A percentile compares a stretch with the other conserved stretches of the same genome.
These are phyloP conservation scores for Rotaria magnacalcarata DNA, from an alignment of 2,888 invertebrate genomes.

Conservation along the genomic window DNA sequence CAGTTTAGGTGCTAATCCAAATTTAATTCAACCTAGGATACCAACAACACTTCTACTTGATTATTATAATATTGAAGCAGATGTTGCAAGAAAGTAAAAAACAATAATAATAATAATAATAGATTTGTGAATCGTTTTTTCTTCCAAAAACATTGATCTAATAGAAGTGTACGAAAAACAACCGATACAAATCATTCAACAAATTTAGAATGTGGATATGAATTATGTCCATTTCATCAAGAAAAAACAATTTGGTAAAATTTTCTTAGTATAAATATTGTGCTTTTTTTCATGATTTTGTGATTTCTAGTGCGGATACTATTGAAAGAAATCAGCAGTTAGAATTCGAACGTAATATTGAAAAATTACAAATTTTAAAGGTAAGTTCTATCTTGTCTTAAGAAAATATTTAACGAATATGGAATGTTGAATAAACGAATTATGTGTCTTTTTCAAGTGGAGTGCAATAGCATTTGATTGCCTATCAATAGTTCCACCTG, in stretches of 20 bases:
- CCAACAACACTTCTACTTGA: constrained; percentile 96
- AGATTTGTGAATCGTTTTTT: not conserved
- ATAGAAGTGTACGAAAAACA: constrained; percentile 48
- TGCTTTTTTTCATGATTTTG: no score
- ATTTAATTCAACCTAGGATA: constrained; percentile 90
- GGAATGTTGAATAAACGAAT: no score
- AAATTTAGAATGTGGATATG: constrained; percentile 50
- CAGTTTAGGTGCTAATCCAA: constrained; percentile 76
- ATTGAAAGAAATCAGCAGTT: constrained; percentile 83
- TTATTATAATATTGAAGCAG: constrained; percentile 95
- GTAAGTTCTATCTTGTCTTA: constrained; percentile 60
- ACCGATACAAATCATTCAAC: constrained; percentile 47
- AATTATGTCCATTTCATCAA: constrained; percentile 60
- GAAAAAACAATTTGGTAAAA: constrained; percentile 56
- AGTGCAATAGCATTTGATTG: constrained; percentile 89
- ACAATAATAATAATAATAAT: constrained; percentile 46
- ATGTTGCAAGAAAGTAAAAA: constrained; percentile 68
- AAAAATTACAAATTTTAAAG: constrained; percentile 90
- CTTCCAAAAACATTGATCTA: constrained; percentile 39
- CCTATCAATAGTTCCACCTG: constrained; percentile 93
- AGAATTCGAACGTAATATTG: constrained; percentile 89
- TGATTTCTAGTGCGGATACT: constrained; percentile 71
- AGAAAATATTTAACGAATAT: no score
- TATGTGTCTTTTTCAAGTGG: constrained; percentile 68
- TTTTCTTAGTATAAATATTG: no score